Base-by-base conservation (phyloP, 2,113 vertebrate genomes). In the Anthoscopus minutus region DNA sequence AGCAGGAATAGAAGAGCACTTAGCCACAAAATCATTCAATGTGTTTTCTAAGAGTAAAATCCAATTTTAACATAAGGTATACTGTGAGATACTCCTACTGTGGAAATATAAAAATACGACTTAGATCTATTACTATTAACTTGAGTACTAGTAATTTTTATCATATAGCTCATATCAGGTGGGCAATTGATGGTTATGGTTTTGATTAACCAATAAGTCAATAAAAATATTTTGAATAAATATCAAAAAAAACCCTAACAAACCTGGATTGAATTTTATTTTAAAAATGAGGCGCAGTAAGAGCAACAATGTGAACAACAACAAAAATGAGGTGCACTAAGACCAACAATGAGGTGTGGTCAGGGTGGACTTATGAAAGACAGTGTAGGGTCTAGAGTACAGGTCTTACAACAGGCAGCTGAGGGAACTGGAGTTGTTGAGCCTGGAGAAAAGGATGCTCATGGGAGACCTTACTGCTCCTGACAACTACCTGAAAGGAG, bases 281-380 rank as follows among this genome's bases (percentile, higher is more conserved):
- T 28, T 0, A 27, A 61, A 50, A 54, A 13, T 47, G 6, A 60
- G 6, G 1, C 20, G 2, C 14, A 33, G 15, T 53, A 13, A 54
- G 8, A 20, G 44, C 11, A 57, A 44, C 1, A 8, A 58, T 10
- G 11, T 31, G 16, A 60, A 54, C 16, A 50, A n/a, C n/a, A n/a
- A n/a, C n/a, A n/a, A n/a, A n/a, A n/a, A n/a, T n/a, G n/a, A n/a
- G n/a, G n/a, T n/a, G n/a, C n/a, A n/a, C n/a, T n/a, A n/a, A n/a
- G n/a, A n/a, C n/a, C n/a, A n/a, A n/a, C n/a, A n/a, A n/a, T n/a
- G n/a, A n/a, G 22, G 4, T 5, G 8, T 35, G 60, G 28, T 62
- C 24, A 78, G 20, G 20, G 57, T 22, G 14, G 14, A 14, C 10
- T 83, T 54, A 35, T 38, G 23, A 80, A 79, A 69, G 10, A 17